Conservation (phyloP, 2,888 invertebrate genomes). For the Drosophila kanekoi region DNA sequence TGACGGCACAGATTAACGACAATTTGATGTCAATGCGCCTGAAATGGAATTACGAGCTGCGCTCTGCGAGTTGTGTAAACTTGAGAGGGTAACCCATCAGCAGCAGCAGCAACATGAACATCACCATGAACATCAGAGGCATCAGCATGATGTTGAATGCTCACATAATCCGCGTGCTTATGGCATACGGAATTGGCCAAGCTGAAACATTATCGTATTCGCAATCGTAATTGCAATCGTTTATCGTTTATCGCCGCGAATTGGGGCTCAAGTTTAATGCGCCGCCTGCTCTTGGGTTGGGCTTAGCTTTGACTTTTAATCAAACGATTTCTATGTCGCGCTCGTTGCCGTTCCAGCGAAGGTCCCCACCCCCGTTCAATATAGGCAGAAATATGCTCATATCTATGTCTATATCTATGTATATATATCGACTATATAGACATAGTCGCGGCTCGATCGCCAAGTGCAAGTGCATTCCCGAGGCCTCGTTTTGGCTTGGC, state of each 20-base stretch:
- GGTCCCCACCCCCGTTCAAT: slow-evolving; percentile 23
- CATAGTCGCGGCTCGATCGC: neutral
- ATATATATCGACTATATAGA: neutral
- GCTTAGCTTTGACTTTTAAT: slow-evolving; percentile 41
- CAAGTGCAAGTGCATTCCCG: slow-evolving; percentile 37
- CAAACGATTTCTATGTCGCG: slow-evolving; percentile 69
- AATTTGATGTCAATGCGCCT: neutral
- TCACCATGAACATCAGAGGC: neutral
- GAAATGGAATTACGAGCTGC: slow-evolving; percentile 18
- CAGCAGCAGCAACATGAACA: too few species aligned
- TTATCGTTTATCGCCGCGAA: slow-evolving; percentile 26
- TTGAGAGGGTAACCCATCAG: neutral
- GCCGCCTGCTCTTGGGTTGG: slow-evolving; percentile 59
- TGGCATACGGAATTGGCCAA: slow-evolving; percentile 22
- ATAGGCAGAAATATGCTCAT: neutral
- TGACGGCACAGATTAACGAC: slow-evolving; percentile 1
- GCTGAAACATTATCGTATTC: slow-evolving; percentile 9
- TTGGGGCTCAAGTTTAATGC: slow-evolving; percentile 70
- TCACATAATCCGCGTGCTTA: slow-evolving; percentile 23
- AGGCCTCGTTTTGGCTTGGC: slow-evolving; percentile 16
- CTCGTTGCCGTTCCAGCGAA: slow-evolving; percentile 54
- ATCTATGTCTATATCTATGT: too few species aligned
- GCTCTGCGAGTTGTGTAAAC: slow-evolving; percentile 3
- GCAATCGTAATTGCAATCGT: slow-evolving; percentile 30
- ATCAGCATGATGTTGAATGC: slow-evolving; percentile 23